Percentiles rank a stretch among this genome's conserved stretches.
phyloP scores from a whole-genome alignment of 2,888 invertebrate genomes.

The Platynereis dumerilii region DNA sequence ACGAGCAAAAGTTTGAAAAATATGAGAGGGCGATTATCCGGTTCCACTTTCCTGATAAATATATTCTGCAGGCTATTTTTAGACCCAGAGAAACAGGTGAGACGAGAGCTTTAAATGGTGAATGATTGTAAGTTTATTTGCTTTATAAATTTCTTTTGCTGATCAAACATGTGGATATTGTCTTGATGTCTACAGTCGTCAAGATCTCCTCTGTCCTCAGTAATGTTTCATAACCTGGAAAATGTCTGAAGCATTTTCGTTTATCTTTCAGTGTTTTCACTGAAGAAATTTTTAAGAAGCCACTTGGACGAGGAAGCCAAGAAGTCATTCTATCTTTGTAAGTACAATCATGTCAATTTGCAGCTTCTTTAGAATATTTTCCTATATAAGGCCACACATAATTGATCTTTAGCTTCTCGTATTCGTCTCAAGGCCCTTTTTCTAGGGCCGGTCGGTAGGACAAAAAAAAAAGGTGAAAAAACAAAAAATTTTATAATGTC shows the following conservation, averaged over 20 bases:
- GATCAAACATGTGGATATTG: no score
- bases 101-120: background rate
- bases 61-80: slow-evolving; percentile 87
- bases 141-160: no score
- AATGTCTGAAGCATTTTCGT: no score
- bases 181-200: no score
- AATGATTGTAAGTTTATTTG: background rate
- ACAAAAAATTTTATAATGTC: background rate
- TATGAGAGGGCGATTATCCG: slow-evolving; percentile 82
- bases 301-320: slow-evolving; percentile 73
- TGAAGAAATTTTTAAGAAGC: slow-evolving; percentile 77
- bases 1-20: slow-evolving; percentile 70
- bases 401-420: no score
- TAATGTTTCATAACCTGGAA: background rate
- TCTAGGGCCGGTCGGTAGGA: no score
- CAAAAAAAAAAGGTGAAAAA: no score
- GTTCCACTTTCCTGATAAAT: slow-evolving; percentile 84
- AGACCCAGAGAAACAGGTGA: slow-evolving; percentile 73
- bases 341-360: slow-evolving; percentile 61
- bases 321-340: slow-evolving; percentile 79
- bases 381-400: no score
- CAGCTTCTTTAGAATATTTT: background rate
- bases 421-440: no score
- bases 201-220: background rate
- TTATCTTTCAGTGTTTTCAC: slow-evolving; percentile 67